Percentiles rank a stretch among this genome's conserved stretches.
These are phyloP conservation scores for Drosophila mercatorum DNA, from an alignment of 2,888 invertebrate genomes.

Conservation along the genomic window DNA sequence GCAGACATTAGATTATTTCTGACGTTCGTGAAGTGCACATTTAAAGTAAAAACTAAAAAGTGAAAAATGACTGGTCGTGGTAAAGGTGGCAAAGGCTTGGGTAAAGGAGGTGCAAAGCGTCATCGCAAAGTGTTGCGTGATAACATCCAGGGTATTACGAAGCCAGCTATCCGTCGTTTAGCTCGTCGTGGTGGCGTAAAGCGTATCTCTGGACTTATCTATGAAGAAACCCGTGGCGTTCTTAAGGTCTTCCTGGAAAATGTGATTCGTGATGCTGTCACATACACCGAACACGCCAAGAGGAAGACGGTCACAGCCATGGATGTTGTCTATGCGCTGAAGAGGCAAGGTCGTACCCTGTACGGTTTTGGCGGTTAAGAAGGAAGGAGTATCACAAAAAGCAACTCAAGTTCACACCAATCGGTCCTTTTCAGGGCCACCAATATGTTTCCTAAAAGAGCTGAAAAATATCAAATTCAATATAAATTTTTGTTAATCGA, in stretches of 20 bases:
- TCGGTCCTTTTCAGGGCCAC: no score
- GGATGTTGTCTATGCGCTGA: conserved; percentile 91
- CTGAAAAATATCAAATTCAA: no score
- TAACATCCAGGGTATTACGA: conserved; percentile 87
- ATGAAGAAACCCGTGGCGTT: conserved; percentile 92
- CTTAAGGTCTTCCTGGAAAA: conserved; percentile 89
- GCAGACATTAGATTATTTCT: not conserved
- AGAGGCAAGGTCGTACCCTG: conserved; percentile 90
- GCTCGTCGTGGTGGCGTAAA: conserved; percentile 90
- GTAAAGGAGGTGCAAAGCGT: conserved; percentile 92
- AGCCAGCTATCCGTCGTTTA: conserved; percentile 90
- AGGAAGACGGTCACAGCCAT: conserved; percentile 21
- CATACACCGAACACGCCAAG: conserved; percentile 22
- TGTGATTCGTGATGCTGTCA: conserved; percentile 89
- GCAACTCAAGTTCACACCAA: no score
- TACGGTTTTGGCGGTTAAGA: conserved; percentile 83
- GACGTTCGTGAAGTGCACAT: conserved; percentile 79
- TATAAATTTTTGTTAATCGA: no score
- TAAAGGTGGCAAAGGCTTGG: conserved; percentile 91
- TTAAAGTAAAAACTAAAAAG: conserved; percentile 90
- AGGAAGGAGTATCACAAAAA: not conserved
- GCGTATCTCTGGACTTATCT: conserved; percentile 90
- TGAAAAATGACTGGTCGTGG: conserved; percentile 91
- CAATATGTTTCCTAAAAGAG: no score
- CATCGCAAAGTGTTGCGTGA: conserved; percentile 92